Evolutionary conservation across 2,888 invertebrate genomes (phyloP), one percentile per base, ranked within the genome.

Genomic region (Sclerodermus sp.): DNA sequence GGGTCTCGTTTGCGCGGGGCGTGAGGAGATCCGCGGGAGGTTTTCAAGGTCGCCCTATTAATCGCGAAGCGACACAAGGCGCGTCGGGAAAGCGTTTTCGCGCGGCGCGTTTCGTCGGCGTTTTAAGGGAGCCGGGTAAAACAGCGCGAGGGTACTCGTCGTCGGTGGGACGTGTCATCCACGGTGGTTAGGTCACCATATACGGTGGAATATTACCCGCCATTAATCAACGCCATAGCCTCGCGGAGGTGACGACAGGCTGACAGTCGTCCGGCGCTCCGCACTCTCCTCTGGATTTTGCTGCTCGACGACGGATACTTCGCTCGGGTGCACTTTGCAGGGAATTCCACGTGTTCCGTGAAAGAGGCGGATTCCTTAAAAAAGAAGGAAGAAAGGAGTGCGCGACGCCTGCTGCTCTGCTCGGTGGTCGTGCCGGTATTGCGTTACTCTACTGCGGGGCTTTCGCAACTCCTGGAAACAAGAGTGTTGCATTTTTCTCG

Each of bases 201-300:
- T 62, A 58, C 57, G 44, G 57, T 38, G 58, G 62, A 67, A 67
- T 70, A 71, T 73, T 68, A 66, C 64, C n/a, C 52, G 68, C 64
- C 71, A 71, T 73, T 73, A 68, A 73, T 73, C 72, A 73, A 73
- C 70, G 73, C 68, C 72, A 72, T 55, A 48, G 47, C 49, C 53
- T 59, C 58, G 66, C 52, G 42, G 61, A 65, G 66, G 70, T 70
- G 69, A 70, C 66, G 70, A 70, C 63, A 64, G 69, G 54, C 67
- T 65, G 69, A 69, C 69, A 69, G 66, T 61, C 23, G 23, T 23
- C 42, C 34, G 52, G 44, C 50, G 48, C 51, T 52, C 63, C 49
- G 53, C 62, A 56, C 62, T 58, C 62, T 55, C 58, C 59, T 60
- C 62, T 57, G 57, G 58, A 66, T 65, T 66, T 64, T 64, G 60